Base-by-base conservation (phyloP, 2,797 vertebrate genomes). In the Rhyacichthys aspro region DNA sequence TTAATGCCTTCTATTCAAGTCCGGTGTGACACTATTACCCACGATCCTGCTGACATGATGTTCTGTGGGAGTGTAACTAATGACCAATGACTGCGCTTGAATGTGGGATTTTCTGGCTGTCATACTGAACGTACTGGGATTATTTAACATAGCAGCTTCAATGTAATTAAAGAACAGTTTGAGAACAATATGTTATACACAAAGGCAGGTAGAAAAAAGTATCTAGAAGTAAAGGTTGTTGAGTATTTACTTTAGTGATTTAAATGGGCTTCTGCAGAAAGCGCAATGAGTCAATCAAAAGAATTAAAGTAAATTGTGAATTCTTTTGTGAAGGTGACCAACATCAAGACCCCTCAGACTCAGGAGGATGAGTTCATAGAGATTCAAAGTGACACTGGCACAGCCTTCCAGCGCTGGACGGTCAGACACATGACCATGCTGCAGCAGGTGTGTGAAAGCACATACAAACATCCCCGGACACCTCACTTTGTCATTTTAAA, bases 361-460 rank as follows among this genome's bases (percentile, higher is more conserved):
- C 95, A 98, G 86, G 91, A 96, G 14, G 97, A 98, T 23, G 97
- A 99, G 78, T 98, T 99, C 79, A 98, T 98, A 54, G 98, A 99
- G 94, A 98, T 99, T 75, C 97, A 99, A 84, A 98, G 95, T 56
- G 95, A 96, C 33, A 99, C 97, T 0, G 97, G 96, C 7, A 98
- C 96, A 0, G 95, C 96, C 88, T 96, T 98, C 86, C 97, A 98
- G 83, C 93, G 97, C 47, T 98, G 95, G 93, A 90, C 94, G n/a
- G 95, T 99, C 85, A 90, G 97, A 79, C 91, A 96, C 42, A 88
- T 87, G 0, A 98, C 95, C 43, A 92, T 92, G 80, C 88, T 98
- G 72, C 97, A 95, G 62, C 95, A 98, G 95, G 98, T 99, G 87
- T n/a, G 62, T 7, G n/a, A 5, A 43, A 7, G 32, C n/a, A 12